These are phyloP conservation scores for Ailuropoda melanoleuca DNA, from an alignment of 2,113 vertebrate genomes.

Conservation along the genomic window DNA sequence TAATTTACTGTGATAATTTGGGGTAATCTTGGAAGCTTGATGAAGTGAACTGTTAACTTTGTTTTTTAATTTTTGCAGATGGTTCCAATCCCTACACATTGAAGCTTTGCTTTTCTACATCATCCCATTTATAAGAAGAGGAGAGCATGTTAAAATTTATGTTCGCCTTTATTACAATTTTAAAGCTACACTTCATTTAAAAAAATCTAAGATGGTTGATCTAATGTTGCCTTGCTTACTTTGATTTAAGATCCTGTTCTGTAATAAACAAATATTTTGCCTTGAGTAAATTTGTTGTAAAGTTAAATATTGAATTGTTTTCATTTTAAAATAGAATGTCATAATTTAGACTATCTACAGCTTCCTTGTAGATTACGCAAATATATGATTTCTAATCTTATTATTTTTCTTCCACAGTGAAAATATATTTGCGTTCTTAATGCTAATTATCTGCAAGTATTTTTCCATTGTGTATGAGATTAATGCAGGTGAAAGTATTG, in stretches of 20 bases:
- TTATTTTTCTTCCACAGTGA: slow-evolving; percentile 80
- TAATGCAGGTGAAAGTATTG: slow-evolving; percentile 80
- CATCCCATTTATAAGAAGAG: slow-evolving; percentile 94
- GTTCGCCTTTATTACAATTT: slow-evolving; percentile 80
- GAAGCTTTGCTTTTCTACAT: slow-evolving; percentile 99
- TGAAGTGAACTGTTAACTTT: slow-evolving; percentile 40
- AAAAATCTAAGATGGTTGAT: slow-evolving; percentile 83
- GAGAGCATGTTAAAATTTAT: slow-evolving; percentile 82
- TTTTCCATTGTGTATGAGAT: slow-evolving; percentile 84
- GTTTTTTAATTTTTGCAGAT: slow-evolving; percentile 87
- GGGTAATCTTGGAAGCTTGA: slow-evolving; percentile 38
- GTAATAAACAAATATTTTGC: slow-evolving; percentile 87
- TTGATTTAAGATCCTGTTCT: slow-evolving; percentile 84
- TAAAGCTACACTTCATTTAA: slow-evolving; percentile 80
- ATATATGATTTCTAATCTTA: slow-evolving; percentile 75
- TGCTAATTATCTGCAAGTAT: slow-evolving; percentile 84
- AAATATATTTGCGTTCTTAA: slow-evolving; percentile 86
- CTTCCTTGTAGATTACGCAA: slow-evolving; percentile 76
- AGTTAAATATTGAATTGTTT: slow-evolving; percentile 82
- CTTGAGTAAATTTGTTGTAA: slow-evolving; percentile 82
- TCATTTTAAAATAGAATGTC: slow-evolving; percentile 79
- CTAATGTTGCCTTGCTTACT: slow-evolving; percentile 86
- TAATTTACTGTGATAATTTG: slow-evolving; percentile 46
- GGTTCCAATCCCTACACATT: slow-evolving; percentile 98
- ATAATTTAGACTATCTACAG: slow-evolving; percentile 76